These are phyloP conservation scores for Melinaea marsaeus DNA, from an alignment of 2,888 invertebrate genomes.

Conservation along the genomic window DNA sequence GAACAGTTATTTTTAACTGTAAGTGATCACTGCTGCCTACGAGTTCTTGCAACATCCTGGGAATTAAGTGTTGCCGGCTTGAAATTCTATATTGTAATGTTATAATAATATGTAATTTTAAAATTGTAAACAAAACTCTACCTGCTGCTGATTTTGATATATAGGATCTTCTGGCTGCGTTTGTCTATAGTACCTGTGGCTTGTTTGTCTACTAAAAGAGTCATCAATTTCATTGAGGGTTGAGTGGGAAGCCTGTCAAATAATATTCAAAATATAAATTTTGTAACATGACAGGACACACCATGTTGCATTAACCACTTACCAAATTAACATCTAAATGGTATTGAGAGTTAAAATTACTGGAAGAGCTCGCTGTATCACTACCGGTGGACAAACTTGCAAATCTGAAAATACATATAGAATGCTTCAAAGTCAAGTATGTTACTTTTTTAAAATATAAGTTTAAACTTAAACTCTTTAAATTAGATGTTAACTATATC, in stretches of 20 bases:
- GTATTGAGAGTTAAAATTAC: conserved; percentile 66
- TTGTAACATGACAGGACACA: neutral
- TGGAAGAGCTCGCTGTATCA: conserved; percentile 70
- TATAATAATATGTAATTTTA: too few relatives aligned
- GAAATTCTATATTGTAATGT: too few relatives aligned
- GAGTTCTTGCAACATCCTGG: too few relatives aligned
- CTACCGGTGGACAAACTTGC: conserved; percentile 79
- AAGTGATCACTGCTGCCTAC: too few relatives aligned
- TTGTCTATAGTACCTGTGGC: conserved; percentile 66
- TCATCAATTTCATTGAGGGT: conserved; percentile 71
- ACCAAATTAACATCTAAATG: conserved; percentile 67
- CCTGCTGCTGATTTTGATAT: conserved; percentile 75
- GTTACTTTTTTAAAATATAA: too few relatives aligned
- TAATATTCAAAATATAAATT: conserved; percentile 11
- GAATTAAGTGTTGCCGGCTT: too few relatives aligned
- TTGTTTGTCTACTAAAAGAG: conserved; percentile 70
- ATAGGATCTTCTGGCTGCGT: conserved; percentile 67
- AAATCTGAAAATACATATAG: conserved; percentile 77
- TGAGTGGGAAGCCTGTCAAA: conserved; percentile 62
- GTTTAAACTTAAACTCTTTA: too few relatives aligned
- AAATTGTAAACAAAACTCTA: conserved; percentile 29
- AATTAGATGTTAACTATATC: too few relatives aligned
- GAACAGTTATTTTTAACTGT: too few relatives aligned
- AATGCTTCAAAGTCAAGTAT: too few relatives aligned
- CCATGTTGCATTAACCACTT: conserved; percentile 22